These are phyloP conservation scores for Casuarius casuarius DNA, from an alignment of 2,113 vertebrate species.

Conservation along the genomic window DNA sequence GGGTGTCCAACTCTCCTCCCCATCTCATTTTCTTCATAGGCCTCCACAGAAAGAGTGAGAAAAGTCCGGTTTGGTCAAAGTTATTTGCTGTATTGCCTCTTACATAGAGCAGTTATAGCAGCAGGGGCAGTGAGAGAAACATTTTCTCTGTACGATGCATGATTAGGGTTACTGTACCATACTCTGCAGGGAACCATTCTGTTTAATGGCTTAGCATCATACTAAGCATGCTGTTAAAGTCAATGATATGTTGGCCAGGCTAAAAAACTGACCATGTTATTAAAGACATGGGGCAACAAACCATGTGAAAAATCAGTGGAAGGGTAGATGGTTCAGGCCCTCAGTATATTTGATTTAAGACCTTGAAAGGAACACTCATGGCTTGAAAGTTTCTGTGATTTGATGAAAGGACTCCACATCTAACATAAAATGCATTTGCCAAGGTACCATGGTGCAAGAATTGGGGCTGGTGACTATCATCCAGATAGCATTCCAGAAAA, in stretches of 20 bases:
- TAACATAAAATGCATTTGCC: not conserved
- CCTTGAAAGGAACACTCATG: not conserved
- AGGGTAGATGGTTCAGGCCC: not conserved
- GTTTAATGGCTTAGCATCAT: not conserved
- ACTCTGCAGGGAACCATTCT: not conserved
- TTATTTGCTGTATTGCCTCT: not conserved
- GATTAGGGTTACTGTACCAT: accelerated
- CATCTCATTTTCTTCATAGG: not conserved
- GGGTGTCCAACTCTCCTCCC: not conserved
- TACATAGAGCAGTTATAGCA: not conserved
- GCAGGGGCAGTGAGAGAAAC: not conserved
- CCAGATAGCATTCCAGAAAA: not conserved
- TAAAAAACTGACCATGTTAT: not conserved
- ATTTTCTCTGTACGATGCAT: not conserved
- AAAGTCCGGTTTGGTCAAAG: not conserved
- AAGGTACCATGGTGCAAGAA: not conserved
- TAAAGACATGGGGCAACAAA: not conserved
- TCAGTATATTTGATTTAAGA: not conserved
- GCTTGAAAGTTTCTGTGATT: not conserved
- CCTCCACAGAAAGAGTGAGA: not conserved
- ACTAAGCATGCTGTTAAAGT: not conserved
- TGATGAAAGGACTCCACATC: not conserved
- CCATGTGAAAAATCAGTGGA: not conserved
- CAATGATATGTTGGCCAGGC: not conserved
- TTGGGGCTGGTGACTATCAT: not conserved